A percentile compares a stretch with the other conserved stretches of the same genome.
These are phyloP conservation scores for Halcyon senegalensis DNA, from an alignment of 2,113 vertebrate genomes.

Conservation along the genomic window DNA sequence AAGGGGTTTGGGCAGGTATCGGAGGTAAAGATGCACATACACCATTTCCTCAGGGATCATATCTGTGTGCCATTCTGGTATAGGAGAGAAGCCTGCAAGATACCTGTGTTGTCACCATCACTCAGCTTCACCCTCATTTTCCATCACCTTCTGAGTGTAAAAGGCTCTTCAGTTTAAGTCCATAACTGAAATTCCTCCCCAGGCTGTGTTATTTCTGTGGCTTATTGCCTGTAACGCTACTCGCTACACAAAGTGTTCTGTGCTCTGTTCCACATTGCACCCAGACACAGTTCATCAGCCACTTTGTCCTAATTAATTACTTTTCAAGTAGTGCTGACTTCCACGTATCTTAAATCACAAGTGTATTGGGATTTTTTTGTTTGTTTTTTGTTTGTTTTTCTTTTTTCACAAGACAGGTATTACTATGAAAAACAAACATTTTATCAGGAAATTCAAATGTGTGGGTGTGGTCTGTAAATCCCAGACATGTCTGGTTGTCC, in stretches of 20 bases:
- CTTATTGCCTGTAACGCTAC: not conserved
- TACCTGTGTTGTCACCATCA: not conserved
- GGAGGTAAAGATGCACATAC: not conserved
- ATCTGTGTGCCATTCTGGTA: not conserved
- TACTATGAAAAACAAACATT: not conserved
- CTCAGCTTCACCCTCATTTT: not conserved
- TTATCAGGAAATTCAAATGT: not conserved
- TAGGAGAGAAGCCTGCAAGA: not conserved
- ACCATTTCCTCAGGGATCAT: not conserved
- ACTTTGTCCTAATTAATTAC: not conserved
- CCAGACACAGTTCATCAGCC: not conserved
- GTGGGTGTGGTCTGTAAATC: not conserved
- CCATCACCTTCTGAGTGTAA: not conserved
- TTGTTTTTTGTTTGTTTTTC: too few relatives aligned
- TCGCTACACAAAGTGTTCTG: not conserved
- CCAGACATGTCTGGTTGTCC: not conserved
- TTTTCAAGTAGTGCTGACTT: not conserved
- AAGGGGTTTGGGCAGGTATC: not conserved
- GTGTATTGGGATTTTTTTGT: not conserved
- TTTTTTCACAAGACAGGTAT: not conserved
- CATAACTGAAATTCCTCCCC: not conserved
- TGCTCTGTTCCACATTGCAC: not conserved
- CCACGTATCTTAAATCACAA: not conserved
- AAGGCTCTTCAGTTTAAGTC: not conserved
- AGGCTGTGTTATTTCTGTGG: not conserved